Percentiles rank a stretch among this genome's conserved stretches.
Evolutionary conservation across 1,140 invertebrate genomes (phyloP).

Genomic region (Diachasmimorpha longicaudata): DNA sequence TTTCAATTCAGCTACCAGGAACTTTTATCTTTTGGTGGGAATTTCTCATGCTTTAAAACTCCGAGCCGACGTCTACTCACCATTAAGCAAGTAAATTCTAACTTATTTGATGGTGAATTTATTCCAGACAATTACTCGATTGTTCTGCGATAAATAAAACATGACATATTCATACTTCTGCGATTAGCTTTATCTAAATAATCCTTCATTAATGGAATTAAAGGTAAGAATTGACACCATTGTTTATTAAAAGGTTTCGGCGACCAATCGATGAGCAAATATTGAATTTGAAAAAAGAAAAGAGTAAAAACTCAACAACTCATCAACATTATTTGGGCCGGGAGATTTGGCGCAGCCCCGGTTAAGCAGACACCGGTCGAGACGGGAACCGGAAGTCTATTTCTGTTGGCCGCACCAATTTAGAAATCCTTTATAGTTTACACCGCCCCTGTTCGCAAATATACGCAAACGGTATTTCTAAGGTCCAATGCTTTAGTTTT

Average conservation of each 20-base stretch:
- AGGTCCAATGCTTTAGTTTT: background rate
- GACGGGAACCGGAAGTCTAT: constrained; percentile 64
- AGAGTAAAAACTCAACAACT: background rate
- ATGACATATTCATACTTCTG: no score
- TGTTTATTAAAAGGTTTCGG: background rate
- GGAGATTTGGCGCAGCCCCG: constrained; percentile 43
- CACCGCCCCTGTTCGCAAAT: constrained; percentile 31
- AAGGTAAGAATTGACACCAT: no score
- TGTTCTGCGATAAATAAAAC: no score
- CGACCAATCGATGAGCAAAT: background rate
- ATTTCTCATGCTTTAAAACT: no score
- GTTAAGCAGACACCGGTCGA: constrained; percentile 47
- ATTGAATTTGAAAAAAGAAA: background rate
- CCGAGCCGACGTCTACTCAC: no score
- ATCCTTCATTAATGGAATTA: no score
- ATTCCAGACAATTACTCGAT: no score
- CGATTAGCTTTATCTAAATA: no score
- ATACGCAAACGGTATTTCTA: background rate
- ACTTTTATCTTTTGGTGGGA: no score
- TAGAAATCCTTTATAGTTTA: constrained; percentile 62
- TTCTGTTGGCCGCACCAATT: constrained; percentile 58
- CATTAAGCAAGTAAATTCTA: no score
- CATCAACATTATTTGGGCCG: background rate
- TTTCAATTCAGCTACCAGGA: no score
- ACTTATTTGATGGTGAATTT: no score